Evolutionary conservation across 2,888 invertebrate genomes (phyloP), one percentile per base, ranked within the genome.

Genomic region (Octonoba sinensis): DNA sequence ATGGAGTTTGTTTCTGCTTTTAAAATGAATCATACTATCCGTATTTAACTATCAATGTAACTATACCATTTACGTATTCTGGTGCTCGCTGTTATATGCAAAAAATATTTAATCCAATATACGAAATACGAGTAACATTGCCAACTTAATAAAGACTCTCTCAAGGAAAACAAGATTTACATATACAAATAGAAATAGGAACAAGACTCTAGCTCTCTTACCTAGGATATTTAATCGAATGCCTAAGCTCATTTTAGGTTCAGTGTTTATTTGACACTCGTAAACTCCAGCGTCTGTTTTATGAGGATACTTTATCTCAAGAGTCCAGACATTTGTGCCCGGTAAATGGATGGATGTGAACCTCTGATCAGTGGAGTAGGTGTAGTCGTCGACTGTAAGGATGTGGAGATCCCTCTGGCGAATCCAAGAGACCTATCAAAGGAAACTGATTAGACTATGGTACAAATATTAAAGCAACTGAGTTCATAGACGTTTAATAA

Each of bases 301-400:
- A 90, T 96, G 96, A 83, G 95, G 94, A 93, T 95, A 96, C 90
- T 96, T 95, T 89, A 96, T 93, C 91, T 95, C 95, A 87, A 96
- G 91, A 86, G 95, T 96, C 96, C 96, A 96, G 90, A 96, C 96
- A 88, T 95, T 95, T 85, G 93, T 93, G 88, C 93, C 93, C 86
- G 93, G 91, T 88, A 94, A 93, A 90, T 94, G 94, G 87, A 94
- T 92, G 78, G 94, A 94, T 90, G 95, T 94, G 91, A 95, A 96
- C 87, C 95, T 92, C 90, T 95, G 95, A 90, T 96, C 96, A 87
- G 94, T 94, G 82, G 95, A 95, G 90, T 96, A 96, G 84, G 95
- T 96, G 90, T 95, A 96, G 74, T 93, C 92, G 85, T 94, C 95
- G 84, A 95, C 95, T 24, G 96, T 96, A 87, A 96, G 91, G 88